These are phyloP conservation scores for Maccullochella peelii DNA, from an alignment of 2,113 vertebrate genomes.

Conservation along the genomic window DNA sequence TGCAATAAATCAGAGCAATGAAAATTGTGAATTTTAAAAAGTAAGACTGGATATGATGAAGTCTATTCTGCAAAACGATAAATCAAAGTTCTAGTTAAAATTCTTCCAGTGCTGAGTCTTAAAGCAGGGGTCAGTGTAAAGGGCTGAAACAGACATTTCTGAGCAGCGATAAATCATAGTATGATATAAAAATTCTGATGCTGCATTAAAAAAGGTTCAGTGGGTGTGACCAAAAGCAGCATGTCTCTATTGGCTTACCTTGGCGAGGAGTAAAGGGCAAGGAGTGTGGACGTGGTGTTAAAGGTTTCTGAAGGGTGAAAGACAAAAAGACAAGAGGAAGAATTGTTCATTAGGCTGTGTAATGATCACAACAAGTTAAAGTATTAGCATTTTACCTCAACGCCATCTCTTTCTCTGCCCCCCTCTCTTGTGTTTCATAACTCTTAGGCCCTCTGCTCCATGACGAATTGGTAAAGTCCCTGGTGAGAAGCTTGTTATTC, in stretches of 20 bases:
- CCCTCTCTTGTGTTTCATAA: slow-evolving; percentile 16
- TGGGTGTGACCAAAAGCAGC: slow-evolving; percentile 37
- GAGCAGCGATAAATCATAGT: slow-evolving; percentile 35
- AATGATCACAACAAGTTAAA: not conserved
- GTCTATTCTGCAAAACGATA: slow-evolving; percentile 30
- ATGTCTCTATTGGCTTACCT: slow-evolving; percentile 71
- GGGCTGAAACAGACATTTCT: slow-evolving; percentile 52
- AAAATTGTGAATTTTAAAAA: slow-evolving; percentile 7
- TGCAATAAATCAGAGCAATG: slow-evolving; percentile 24
- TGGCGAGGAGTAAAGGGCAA: slow-evolving; percentile 56
- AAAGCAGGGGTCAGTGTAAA: slow-evolving; percentile 38
- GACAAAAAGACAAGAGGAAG: slow-evolving; percentile 32
- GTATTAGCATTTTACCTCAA: slow-evolving; percentile 3
- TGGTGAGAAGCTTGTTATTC: slow-evolving; percentile 36
- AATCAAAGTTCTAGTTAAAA: slow-evolving; percentile 41
- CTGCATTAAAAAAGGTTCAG: slow-evolving; percentile 45
- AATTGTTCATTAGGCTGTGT: slow-evolving; percentile 9
- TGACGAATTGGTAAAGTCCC: slow-evolving; percentile 21
- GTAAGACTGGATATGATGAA: not conserved
- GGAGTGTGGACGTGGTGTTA: slow-evolving; percentile 31
- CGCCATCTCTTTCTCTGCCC: not conserved
- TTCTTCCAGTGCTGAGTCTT: slow-evolving; percentile 47
- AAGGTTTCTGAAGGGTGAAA: slow-evolving; percentile 71
- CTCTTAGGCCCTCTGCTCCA: not conserved
- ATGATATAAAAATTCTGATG: slow-evolving; percentile 37